A percentile compares a stretch with the other conserved stretches of the same genome.
phyloP scores from a whole-genome alignment of 2,797 vertebrate species.

The Hippocampus kuda region DNA sequence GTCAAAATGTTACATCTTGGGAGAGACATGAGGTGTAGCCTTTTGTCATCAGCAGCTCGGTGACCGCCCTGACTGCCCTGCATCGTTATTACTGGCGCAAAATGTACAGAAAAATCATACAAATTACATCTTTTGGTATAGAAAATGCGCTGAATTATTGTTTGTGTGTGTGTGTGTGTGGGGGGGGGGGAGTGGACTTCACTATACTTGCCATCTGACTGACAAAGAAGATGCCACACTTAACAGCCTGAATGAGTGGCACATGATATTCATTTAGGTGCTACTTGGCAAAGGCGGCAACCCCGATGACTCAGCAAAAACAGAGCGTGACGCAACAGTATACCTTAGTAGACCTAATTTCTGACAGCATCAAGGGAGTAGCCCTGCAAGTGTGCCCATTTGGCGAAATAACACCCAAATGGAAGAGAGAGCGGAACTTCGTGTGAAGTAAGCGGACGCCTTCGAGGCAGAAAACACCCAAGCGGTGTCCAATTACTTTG shows the following conservation, averaged over 20 bases:
- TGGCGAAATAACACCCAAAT: conserved; percentile 1
- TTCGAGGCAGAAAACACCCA: neutral
- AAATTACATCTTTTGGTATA: neutral
- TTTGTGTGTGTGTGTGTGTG: neutral
- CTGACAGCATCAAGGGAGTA: neutral
- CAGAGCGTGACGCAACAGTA: neutral
- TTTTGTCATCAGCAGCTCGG: conserved; percentile 7
- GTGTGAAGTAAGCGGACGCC: neutral
- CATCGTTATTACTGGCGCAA: neutral
- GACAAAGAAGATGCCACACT: conserved; percentile 4
- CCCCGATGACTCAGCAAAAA: conserved; percentile 4
- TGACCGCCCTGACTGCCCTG: conserved; percentile 6
- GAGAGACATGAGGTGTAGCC: neutral
- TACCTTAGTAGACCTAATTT: neutral
- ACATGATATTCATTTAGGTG: neutral
- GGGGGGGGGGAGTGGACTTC: neutral
- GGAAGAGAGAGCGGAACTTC: neutral
- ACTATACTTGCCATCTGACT: neutral
- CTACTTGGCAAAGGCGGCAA: neutral
- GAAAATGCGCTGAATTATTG: neutral
- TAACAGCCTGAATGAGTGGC: neutral
- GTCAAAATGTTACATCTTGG: neutral
- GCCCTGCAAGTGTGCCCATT: neutral
- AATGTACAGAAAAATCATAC: neutral
- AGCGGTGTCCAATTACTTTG: conserved; percentile 1